Evolutionary conservation across 2,113 vertebrate genomes (phyloP).

Genomic region (Athene noctua): DNA sequence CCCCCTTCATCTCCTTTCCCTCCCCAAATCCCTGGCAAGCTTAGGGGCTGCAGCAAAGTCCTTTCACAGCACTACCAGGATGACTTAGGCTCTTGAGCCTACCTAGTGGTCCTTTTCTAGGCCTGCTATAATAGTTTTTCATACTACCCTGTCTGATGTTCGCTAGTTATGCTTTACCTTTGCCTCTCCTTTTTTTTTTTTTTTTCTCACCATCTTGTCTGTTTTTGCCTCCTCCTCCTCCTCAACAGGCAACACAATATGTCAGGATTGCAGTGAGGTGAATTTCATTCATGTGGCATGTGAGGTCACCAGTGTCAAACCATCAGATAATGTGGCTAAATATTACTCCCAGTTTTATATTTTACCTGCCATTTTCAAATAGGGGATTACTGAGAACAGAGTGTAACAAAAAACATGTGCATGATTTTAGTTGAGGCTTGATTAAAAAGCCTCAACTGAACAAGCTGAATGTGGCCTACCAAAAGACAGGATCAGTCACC

Average conservation of each 20-base stretch:
- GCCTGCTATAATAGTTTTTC: not conserved
- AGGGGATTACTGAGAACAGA: not conserved
- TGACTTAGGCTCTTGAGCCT: not conserved
- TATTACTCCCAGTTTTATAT: not conserved
- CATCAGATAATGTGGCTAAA: not conserved
- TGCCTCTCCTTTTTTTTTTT: not conserved
- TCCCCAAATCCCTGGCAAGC: not conserved
- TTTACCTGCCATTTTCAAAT: constrained; percentile 6
- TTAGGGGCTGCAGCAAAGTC: not conserved
- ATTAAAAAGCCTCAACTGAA: not conserved
- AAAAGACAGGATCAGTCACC: not conserved
- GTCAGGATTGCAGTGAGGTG: not conserved
- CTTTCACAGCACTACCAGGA: not conserved
- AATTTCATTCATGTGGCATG: not conserved
- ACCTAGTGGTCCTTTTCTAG: not conserved
- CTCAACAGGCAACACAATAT: not conserved
- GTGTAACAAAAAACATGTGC: not conserved
- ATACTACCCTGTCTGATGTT: not conserved
- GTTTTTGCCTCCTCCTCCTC: not conserved
- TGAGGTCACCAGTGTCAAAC: not conserved
- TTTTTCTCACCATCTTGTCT: not conserved
- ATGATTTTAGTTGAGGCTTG: not conserved
- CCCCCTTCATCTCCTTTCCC: not conserved
- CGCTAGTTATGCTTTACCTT: not conserved
- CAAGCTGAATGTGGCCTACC: not conserved